A percentile compares a stretch with the other conserved stretches of the same genome.
Conservation (phyloP, 2,888 invertebrate genomes). For the Acronicta alni region DNA sequence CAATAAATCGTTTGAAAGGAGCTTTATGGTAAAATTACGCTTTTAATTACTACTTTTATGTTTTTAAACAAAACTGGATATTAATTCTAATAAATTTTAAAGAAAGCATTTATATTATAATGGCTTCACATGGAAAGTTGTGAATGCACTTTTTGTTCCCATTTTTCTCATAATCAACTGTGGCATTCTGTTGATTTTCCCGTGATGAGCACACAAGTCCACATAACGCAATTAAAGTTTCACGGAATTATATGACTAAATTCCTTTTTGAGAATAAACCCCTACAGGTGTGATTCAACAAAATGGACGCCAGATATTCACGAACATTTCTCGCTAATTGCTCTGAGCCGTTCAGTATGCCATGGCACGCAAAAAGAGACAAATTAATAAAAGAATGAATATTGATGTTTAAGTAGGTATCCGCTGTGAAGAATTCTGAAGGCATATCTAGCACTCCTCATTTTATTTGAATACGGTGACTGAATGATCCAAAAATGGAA, state of each 20-base stretch:
- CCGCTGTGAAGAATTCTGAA: slow-evolving; percentile 20
- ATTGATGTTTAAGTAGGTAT: slow-evolving; percentile 45
- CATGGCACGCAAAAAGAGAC: slow-evolving; percentile 77
- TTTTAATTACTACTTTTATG: too few relatives aligned
- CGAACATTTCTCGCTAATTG: slow-evolving; percentile 81
- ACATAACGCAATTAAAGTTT: too few relatives aligned
- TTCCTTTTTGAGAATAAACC: slow-evolving; percentile 43
- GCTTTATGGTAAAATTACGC: slow-evolving; percentile 4
- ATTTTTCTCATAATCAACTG: too few relatives aligned
- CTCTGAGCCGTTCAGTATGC: slow-evolving; percentile 78
- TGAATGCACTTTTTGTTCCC: too few relatives aligned
- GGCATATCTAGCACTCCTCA: too few relatives aligned
- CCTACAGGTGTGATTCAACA: slow-evolving; percentile 59
- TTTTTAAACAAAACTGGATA: too few relatives aligned
- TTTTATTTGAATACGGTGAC: slow-evolving; percentile 20
- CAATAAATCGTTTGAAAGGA: slow-evolving; percentile 35
- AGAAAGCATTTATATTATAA: too few relatives aligned
- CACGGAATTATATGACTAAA: too few relatives aligned
- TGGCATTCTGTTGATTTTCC: too few relatives aligned
- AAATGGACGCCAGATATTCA: slow-evolving; percentile 78
- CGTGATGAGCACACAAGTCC: too few relatives aligned
- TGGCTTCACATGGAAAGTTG: too few relatives aligned
- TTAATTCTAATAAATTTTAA: too few relatives aligned
- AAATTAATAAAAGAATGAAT: slow-evolving; percentile 81
- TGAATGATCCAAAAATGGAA: slow-evolving; percentile 11